Base-by-base conservation (phyloP, 2,888 invertebrate genomes). In the Nemoura dubitans region DNA sequence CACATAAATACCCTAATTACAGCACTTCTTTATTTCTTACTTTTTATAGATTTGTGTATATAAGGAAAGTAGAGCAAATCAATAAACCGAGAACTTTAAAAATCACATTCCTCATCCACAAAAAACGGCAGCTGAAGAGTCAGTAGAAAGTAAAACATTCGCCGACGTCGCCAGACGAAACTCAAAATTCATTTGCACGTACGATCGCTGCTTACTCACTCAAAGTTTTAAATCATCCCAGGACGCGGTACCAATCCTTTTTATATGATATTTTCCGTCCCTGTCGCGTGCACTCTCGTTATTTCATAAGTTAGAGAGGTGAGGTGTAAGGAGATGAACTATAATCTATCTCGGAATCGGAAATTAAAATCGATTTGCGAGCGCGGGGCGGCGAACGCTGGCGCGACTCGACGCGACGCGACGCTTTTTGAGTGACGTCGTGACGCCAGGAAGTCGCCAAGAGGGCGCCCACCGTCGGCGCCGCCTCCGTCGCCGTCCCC, bases 341-440 rank as follows among this genome's bases (percentile, higher is more conserved):
- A 88, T 88, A 87, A 88, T 88, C 87, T 88, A 87, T 87, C 88
- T 87, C 85, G 87, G 88, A 87, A 88, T 88, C 88, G 88, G 88
- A 88, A 88, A 88, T 88, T 88, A 88, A 88, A 88, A 88, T 87
- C 88, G 88, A 88, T 88, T 88, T 87, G 86, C 86, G 86, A 85
- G 87, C 80, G 83, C 80, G 85, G 84, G 86, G 87, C 86, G 84
- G 87, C 87, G 59, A 59, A 59, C 59, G 59, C 14, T 10, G 36
- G 36, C 36, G 36, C 85, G 81, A 80, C 81, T 81, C 82, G 86
- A 82, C 85, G 86, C 87, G 87, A 85, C 87, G 86, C 84, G 87
- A 84, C 87, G 86, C 87, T 85, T 84, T 86, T 85, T 84, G 86
- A 86, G 86, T 84, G 86, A 86, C 86, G 78, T 76, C 77, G 86